Evolutionary conservation across 2,888 invertebrate genomes (phyloP), one percentile per base, ranked within the genome.

Genomic region (Choristoneura rosaceana): DNA sequence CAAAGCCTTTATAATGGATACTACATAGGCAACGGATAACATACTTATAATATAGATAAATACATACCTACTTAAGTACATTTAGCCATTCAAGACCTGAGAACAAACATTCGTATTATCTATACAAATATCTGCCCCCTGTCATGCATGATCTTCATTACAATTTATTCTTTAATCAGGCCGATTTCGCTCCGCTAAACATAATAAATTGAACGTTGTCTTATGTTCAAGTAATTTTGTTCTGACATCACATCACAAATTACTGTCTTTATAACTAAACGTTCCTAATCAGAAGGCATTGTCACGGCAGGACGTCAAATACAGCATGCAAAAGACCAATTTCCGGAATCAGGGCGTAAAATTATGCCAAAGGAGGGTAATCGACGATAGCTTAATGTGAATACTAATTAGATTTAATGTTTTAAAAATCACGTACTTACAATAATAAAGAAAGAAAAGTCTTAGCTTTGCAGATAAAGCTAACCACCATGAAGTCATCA

Each of bases 251-350:
- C 2, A n/a, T n/a, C 55, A 55, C 55, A 55, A 55, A 55, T 55
- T 55, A 55, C 55, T 55, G 25, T 55, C 55, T 25, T 55, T 55
- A 12, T 55, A 25, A 25, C 12, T 25, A 25, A 25, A 55, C 25
- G 25, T 17, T 17, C 3, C 55, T 55, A 25, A 55, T 55, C 25
- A 55, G 55, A 55, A 25, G 55, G 55, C 25, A 25, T 55, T 55
- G 55, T 55, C 55, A n/a, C 55, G 25, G 25, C 55, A 25, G 55
- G 55, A 55, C 55, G 55, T 55, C 55, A 25, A 55, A 55, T 55
- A 55, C 55, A 12, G 55, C 25, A 55, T 55, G 55, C 55, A 55
- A 55, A 55, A 55, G 25, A 55, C 55, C 25, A 25, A 55, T 55
- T 55, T 55, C 25, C 17, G 55, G 25, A 55, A 25, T 55, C 25